These are phyloP conservation scores for Oncorhynchus clarkii DNA, from an alignment of 2,113 vertebrate genomes.

Conservation along the genomic window DNA sequence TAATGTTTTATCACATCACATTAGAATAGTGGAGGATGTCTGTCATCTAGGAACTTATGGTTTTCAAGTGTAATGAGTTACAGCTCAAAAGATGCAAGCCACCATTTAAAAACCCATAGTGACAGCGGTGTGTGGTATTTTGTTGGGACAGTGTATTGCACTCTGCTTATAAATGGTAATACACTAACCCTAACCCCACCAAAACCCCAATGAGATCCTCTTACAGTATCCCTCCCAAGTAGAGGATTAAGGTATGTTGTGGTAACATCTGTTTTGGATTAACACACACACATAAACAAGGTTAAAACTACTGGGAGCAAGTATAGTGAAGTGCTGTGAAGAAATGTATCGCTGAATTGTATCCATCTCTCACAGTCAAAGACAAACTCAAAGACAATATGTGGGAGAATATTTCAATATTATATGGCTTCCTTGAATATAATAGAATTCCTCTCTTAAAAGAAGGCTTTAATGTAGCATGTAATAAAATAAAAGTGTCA, in stretches of 20 bases:
- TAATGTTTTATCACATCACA: conserved; percentile 39
- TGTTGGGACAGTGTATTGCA: too few relatives aligned
- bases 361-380: not conserved
- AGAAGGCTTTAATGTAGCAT: too few relatives aligned
- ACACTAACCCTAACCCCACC: not conserved
- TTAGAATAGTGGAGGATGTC: not conserved
- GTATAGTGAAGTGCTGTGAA: not conserved
- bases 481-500: too few relatives aligned
- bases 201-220: not conserved
- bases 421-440: too few relatives aligned
- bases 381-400: not conserved
- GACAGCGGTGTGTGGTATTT: too few relatives aligned
- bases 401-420: not conserved
- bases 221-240: not conserved
- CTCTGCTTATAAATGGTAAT: too few relatives aligned
- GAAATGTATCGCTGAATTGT: not conserved
- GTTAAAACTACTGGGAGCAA: not conserved
- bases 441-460: too few relatives aligned
- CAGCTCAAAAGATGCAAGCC: too few relatives aligned
- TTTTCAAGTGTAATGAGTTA: too few relatives aligned
- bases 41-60: not conserved
- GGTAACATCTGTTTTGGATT: not conserved
- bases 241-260: too few relatives aligned
- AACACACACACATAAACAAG: not conserved
- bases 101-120: too few relatives aligned